Conservation (phyloP, 2,797 vertebrate species). For the Alectoris magna region DNA sequence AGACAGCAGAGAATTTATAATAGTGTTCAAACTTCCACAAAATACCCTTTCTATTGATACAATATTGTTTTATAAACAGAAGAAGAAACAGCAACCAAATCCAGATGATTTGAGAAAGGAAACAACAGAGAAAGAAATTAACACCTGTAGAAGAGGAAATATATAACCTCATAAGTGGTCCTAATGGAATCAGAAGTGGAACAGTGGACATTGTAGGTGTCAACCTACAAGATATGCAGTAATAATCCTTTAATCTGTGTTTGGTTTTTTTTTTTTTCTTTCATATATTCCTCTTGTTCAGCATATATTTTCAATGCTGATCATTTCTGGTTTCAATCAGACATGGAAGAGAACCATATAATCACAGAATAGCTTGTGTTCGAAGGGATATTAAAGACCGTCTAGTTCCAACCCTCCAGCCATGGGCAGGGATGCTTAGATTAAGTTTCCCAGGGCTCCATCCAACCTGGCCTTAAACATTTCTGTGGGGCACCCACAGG, state of each 20-base stretch:
- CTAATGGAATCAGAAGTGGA: not conserved
- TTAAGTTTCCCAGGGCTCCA: too few species aligned
- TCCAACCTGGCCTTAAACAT: not conserved
- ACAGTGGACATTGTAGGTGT: not conserved
- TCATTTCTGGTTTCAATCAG: too few species aligned
- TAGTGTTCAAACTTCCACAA: not conserved
- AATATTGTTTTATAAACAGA: too few species aligned
- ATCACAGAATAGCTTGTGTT: not conserved
- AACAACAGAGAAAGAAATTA: not conserved
- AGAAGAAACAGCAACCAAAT: not conserved
- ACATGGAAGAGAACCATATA: rapidly evolving
- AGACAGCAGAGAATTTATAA: conserved; percentile 13
- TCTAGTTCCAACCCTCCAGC: not conserved
- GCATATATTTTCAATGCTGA: not conserved
- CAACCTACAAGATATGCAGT: not conserved
- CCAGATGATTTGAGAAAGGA: not conserved
- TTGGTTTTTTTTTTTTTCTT: not conserved
- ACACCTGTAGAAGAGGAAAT: not conserved
- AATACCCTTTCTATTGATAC: too few species aligned
- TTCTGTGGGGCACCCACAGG: too few species aligned
- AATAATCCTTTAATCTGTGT: not conserved
- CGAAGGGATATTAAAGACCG: not conserved
- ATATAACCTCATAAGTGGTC: not conserved
- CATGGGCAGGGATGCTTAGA: too few species aligned
- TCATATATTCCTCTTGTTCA: not conserved